Evolutionary conservation across 2,797 vertebrate genomes (phyloP), one percentile per base, ranked within the genome.

Genomic region (Enteromius anoplus): DNA sequence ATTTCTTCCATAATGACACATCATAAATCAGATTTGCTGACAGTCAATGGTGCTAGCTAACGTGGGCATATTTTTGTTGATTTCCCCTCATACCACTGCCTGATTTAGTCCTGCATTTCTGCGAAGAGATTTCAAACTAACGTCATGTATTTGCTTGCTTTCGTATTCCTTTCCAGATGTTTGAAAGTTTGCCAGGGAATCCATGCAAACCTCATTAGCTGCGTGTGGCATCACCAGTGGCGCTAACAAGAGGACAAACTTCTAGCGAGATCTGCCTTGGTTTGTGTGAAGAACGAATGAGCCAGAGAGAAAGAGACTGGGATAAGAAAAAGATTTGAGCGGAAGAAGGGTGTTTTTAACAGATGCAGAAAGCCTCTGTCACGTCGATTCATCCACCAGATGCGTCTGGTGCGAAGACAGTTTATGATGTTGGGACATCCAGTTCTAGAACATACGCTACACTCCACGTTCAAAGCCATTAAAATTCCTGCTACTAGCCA

Each of bases 381-480:
- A 51, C 32, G 86, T 90, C 91, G 86, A 94, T 93, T 88, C 89
- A 88, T 93, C 88, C 87, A 80, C 89, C 93, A 95, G 93, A 93
- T 93, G 93, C 88, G 89, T 90, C 83, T 82, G 84, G 88, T 85
- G 88, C 85, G 87, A 91, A 88, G 83, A 83, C 85, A 80, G 79
- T 83, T 88, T 70, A 83, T 90, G 85, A 84, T 81, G 91, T 85
- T 85, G 85, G 90, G 90, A 93, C 90, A 82, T 89, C 88, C 89
- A 89, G 91, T 92, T 90, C 91, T 76, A 68, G 86, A 87, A 87
- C 58, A 29, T 26, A 66, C 19, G 19, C 78, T 87, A 86, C 87
- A 88, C 91, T 91, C 86, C 85, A 86, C 84, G 82, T 88, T 85
- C 77, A 80, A 85, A 83, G 26, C 60, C 42, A 82, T 42, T 78